A percentile compares a stretch with the other conserved stretches of the same genome.
Evolutionary conservation across 2,113 vertebrate genomes (phyloP).

Genomic region (Hirundichthys speculiger): DNA sequence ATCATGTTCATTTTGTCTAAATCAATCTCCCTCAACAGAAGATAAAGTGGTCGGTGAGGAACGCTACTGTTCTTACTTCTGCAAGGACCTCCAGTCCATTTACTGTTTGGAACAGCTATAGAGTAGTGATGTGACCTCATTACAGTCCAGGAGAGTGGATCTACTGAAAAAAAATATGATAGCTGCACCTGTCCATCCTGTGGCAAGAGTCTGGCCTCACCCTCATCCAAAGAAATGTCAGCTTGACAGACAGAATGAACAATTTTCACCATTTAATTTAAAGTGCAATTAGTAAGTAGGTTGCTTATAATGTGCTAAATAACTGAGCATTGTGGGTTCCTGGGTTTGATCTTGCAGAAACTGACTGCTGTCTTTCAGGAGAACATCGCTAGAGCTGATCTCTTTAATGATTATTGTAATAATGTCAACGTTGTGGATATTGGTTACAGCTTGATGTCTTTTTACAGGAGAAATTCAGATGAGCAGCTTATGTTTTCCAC

Average conservation of each 20-base stretch:
- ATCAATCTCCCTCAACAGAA: conserved; percentile 20
- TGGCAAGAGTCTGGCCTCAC: conserved; percentile 3
- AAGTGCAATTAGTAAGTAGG: conserved; percentile 32
- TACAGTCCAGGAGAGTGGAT: too few species aligned
- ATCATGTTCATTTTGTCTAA: conserved; percentile 54
- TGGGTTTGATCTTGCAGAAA: conserved; percentile 13
- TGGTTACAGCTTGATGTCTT: conserved; percentile 52
- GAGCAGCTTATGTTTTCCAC: conserved; percentile 66
- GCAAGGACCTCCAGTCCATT: not conserved
- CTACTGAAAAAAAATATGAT: not conserved
- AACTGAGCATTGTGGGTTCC: conserved; percentile 10
- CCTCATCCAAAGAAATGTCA: conserved; percentile 21
- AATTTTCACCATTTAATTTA: conserved; percentile 31
- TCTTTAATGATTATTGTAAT: conserved; percentile 46
- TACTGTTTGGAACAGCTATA: not conserved
- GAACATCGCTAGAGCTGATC: conserved; percentile 27
- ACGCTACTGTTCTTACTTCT: not conserved
- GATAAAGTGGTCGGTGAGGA: not conserved
- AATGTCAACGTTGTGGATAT: conserved; percentile 52
- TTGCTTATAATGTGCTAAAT: conserved; percentile 26
- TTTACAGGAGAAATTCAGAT: conserved; percentile 53
- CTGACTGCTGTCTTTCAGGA: conserved; percentile 15
- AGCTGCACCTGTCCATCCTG: conserved; percentile 57
- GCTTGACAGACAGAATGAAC: conserved; percentile 37
- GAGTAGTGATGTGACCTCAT: too few species aligned